Percentiles rank a stretch among this genome's conserved stretches.
These are phyloP conservation scores for Eleginops maclovinus DNA, from an alignment of 2,113 vertebrate species.

Conservation along the genomic window DNA sequence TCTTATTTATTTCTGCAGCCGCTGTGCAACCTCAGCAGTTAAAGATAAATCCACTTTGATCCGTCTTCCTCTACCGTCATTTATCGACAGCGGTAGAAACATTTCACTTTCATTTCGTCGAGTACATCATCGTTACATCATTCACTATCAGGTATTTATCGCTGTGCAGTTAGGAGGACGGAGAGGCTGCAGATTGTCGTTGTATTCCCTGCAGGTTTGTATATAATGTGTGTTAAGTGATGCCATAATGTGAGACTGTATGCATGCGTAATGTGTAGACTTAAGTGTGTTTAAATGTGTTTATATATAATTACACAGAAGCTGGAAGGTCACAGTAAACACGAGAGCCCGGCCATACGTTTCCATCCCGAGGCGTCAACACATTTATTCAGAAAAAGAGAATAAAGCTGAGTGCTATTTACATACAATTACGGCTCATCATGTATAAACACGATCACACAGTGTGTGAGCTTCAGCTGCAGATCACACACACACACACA, in stretches of 20 bases:
- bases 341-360: background rate
- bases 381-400: conserved; percentile 26
- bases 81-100: background rate
- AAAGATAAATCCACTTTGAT: conserved; percentile 18
- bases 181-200: background rate
- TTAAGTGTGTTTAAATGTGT: conserved; percentile 18
- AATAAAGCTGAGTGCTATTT: conserved; percentile 31
- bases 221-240: conserved; percentile 16
- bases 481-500: conserved; percentile 38
- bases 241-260: background rate
- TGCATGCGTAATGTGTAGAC: conserved; percentile 1
- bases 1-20: background rate
- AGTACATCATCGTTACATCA: conserved; percentile 37
- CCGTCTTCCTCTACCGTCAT: background rate
- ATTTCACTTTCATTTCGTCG: background rate
- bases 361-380: conserved; percentile 28
- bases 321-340: conserved; percentile 31
- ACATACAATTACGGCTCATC: conserved; percentile 37
- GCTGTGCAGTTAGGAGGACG: background rate
- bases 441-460: conserved; percentile 19
- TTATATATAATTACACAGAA: conserved; percentile 33
- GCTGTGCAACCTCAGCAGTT: background rate
- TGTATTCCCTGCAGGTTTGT: conserved; percentile 10
- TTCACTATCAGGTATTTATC: background rate
- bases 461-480: conserved; percentile 2